A percentile compares a stretch with the other conserved stretches of the same genome.
Conservation (phyloP, 2,797 vertebrate species). For the Aselliscus stoliczkanus region DNA sequence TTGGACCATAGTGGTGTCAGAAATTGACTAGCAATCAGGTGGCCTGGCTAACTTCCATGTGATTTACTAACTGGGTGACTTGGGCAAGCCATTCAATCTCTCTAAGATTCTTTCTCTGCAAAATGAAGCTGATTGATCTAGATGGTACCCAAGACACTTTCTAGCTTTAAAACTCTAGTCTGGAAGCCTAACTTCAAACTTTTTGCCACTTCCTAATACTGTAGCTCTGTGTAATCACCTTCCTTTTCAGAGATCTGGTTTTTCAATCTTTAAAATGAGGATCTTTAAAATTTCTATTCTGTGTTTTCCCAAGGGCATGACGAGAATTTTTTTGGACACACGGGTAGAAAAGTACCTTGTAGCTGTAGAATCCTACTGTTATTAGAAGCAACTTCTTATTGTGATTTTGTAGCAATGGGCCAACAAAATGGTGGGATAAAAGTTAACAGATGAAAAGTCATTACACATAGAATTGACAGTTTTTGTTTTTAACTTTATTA, state of each 20-base stretch:
- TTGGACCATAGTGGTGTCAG: background rate
- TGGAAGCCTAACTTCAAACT: background rate
- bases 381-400: background rate
- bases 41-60: background rate
- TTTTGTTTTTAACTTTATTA: slow-evolving; percentile 61
- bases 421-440: slow-evolving; percentile 5
- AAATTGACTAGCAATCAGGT: background rate
- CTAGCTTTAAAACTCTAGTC: background rate
- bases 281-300: background rate
- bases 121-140: background rate
- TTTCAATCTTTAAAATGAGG: background rate
- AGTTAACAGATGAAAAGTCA: slow-evolving; percentile 33
- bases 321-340: background rate
- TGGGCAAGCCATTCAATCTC: background rate
- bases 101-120: background rate
- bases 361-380: background rate
- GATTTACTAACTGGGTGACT: background rate
- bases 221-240: background rate
- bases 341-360: background rate
- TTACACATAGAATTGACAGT: background rate
- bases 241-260: background rate
- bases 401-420: slow-evolving; percentile 29
- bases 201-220: background rate
- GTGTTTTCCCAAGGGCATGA: background rate
- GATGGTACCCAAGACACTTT: background rate